phyloP scores from a whole-genome alignment of 2,113 vertebrate species.

The Poeciliopsis prolifica region DNA sequence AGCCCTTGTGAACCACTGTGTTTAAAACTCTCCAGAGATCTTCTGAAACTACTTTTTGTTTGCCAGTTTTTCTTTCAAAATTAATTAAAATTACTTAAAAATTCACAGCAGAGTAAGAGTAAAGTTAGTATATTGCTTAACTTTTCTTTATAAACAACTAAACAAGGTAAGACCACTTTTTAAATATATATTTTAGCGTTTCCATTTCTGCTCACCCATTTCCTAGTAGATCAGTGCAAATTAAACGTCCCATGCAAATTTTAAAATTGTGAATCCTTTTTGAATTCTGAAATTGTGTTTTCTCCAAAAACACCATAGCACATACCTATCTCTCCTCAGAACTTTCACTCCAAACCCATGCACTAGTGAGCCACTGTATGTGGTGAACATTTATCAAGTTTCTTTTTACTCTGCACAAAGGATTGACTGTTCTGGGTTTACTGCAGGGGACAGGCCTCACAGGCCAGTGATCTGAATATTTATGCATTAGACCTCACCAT shows the following conservation, averaged over 20 bases:
- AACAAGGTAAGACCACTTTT: no score
- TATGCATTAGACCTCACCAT: conserved; percentile 43
- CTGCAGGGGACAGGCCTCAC: conserved; percentile 57
- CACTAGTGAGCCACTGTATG: conserved; percentile 51
- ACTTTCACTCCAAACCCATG: conserved; percentile 44
- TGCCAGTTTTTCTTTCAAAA: neutral
- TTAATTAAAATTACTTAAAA: no score
- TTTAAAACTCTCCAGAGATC: conserved; percentile 45
- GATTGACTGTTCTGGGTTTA: conserved; percentile 57
- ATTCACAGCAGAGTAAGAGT: no score
- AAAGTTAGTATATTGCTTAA: no score
- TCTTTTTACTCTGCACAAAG: conserved; percentile 67
- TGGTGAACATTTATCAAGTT: conserved; percentile 69
- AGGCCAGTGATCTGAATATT: conserved; percentile 62
- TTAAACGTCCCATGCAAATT: neutral
- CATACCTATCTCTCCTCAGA: conserved; percentile 60
- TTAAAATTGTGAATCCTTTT: neutral
- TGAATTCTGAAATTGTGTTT: conserved; percentile 19
- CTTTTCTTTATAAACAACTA: no score
- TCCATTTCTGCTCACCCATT: no score
- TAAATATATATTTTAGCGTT: no score
- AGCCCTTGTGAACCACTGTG: conserved; percentile 58
- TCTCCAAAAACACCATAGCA: conserved; percentile 30
- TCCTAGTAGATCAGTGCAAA: no score
- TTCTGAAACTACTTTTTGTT: conserved; percentile 15